Base-by-base conservation (phyloP, 2,888 invertebrate species). In the Dynastes tityus region DNA sequence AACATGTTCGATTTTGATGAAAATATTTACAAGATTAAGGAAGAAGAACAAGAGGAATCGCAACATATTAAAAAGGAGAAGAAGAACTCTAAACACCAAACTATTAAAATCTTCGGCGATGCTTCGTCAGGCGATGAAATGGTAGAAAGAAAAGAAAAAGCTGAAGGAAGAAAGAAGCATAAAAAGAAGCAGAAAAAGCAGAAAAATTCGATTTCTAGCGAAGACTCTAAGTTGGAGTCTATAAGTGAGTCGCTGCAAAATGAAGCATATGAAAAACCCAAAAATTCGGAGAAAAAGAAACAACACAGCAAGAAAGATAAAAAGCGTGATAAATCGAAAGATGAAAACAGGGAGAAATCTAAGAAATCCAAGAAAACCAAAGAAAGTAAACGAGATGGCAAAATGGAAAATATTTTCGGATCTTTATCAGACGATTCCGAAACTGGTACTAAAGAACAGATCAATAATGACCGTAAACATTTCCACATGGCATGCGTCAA, bases 381-480 rank as follows among this genome's bases (percentile, higher is more conserved):
- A 80, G 87, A 88, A 61, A 89, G 90, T 83, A 89, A 89, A 83
- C 92, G 94, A 80, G 95, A 94, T 82, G 95, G 93, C 37, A 95
- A 95, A 88, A 95, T 96, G 94, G 95, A 96, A 87, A 96, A 95
- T 83, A 96, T 96, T 80, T 96, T 96, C 88, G 96, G 96, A 0
- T 95, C 96, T 11, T 90, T 96, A 80, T 96, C 96, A 0, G 96
- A 96, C 83, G 93, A 93, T 81, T 90, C 90, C 1, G 90, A 90
- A 82, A 87, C 87, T 79, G 87, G 87, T 11, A 79, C 81, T 51
- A 87, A 87, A 83, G 87, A 86, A 27, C 79, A 83, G 40, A 82
- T 83, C 27, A 79, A 29, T 58, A 65, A 32, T 40, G 78, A 79
- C 22, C 77, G 79, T 27, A 81, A 81, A 68, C 70, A 76, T 1